A percentile compares a stretch with the other conserved stretches of the same genome.
Evolutionary conservation across 2,797 vertebrate genomes (phyloP).

Genomic region (Cossypha dichroa): DNA sequence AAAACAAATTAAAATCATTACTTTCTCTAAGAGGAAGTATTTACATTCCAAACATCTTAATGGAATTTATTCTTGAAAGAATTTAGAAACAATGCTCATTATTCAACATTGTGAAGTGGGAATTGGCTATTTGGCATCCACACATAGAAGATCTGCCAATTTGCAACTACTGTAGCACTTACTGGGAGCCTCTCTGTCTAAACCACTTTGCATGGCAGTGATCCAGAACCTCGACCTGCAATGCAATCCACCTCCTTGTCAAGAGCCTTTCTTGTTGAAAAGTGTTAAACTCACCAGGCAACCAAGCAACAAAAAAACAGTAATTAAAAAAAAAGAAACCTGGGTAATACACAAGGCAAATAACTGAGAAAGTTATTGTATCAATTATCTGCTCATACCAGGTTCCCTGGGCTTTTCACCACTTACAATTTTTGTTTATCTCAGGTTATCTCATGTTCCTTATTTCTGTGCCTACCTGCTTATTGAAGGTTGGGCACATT

Average conservation of each 20-base stretch:
- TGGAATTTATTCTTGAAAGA: constrained; percentile 8
- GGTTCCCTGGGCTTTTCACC: background rate
- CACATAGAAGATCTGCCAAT: background rate
- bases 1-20: constrained; percentile 73
- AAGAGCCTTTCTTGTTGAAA: background rate
- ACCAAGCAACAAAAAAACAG: background rate
- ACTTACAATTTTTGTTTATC: background rate
- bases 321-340: background rate
- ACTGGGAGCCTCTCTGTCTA: constrained; percentile 17
- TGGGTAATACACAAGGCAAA: background rate
- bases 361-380: background rate
- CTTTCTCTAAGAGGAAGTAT: constrained; percentile 53
- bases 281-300: background rate
- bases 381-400: background rate
- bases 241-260: background rate
- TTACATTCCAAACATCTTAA: constrained; percentile 30
- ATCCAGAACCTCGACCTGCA: background rate
- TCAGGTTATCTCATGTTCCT: background rate
- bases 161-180: constrained; percentile 3
- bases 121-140: background rate
- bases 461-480: background rate
- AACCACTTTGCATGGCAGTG: background rate
- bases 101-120: constrained; percentile 16
- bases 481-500: background rate
- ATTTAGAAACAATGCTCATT: constrained; percentile 9